These are phyloP conservation scores for Pheosia gnoma DNA, from an alignment of 2,888 invertebrate genomes.

Conservation along the genomic window DNA sequence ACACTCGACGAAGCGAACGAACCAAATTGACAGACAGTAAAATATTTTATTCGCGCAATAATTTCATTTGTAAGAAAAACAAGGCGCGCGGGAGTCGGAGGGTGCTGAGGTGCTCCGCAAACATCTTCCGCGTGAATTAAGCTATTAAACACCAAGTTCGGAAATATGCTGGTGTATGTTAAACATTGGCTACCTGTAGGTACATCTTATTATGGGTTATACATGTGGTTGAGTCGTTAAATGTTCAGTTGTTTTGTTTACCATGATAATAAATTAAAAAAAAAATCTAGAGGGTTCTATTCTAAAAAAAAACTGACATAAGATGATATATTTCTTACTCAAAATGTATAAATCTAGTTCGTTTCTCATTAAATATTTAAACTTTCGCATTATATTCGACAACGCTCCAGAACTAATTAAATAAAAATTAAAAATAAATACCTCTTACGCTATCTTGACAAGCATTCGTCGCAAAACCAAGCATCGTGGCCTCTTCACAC, in stretches of 20 bases:
- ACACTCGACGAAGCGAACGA: conserved; percentile 56
- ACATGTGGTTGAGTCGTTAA: too few species aligned
- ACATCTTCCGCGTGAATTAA: conserved; percentile 79
- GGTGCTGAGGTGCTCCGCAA: conserved; percentile 57
- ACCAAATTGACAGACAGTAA: conserved; percentile 80
- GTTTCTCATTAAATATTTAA: too few species aligned
- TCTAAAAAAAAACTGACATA: too few species aligned
- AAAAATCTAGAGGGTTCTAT: too few species aligned
- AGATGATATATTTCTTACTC: too few species aligned
- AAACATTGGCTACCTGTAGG: conserved; percentile 62
- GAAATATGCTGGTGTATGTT: conserved; percentile 43
- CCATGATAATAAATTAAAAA: too few species aligned
- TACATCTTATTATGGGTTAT: conserved; percentile 24
- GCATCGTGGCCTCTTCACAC: neutral
- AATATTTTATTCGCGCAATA: conserved; percentile 82
- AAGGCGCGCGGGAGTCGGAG: conserved; percentile 45
- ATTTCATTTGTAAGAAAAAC: conserved; percentile 82
- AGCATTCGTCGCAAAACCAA: conserved; percentile 41
- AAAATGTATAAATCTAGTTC: too few species aligned
- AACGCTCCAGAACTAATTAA: too few species aligned
- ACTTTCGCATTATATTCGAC: too few species aligned
- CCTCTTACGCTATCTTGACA: neutral
- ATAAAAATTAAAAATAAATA: too few species aligned
- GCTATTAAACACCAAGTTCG: conserved; percentile 74
- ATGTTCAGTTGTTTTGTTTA: conserved; percentile 13